A percentile compares a stretch with the other conserved stretches of the same genome.
These are phyloP conservation scores for Heliothis peltigera DNA, from an alignment of 2,888 invertebrate species.

Conservation along the genomic window DNA sequence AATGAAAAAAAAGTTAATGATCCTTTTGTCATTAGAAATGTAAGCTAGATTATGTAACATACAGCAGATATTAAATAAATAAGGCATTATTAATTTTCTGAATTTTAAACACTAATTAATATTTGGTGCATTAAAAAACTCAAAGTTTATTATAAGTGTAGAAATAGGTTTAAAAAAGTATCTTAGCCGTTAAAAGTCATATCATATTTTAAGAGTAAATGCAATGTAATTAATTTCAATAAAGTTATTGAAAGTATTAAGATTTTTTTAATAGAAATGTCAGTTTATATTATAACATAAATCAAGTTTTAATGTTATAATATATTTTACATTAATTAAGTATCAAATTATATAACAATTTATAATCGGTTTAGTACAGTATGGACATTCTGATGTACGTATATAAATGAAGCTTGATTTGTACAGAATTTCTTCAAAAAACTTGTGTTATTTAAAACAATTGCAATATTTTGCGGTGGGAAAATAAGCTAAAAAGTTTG, in stretches of 20 bases:
- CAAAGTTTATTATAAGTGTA: not conserved
- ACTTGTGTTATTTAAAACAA: too few species aligned
- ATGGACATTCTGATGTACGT: too few species aligned
- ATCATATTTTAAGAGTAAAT: slow-evolving; percentile 28
- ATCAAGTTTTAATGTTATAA: not conserved
- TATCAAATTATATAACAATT: too few species aligned
- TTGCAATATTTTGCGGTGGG: too few species aligned
- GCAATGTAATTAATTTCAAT: slow-evolving; percentile 44
- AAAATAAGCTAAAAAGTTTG: not conserved
- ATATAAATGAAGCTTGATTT: too few species aligned
- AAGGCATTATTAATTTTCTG: not conserved
- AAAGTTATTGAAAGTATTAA: slow-evolving; percentile 35
- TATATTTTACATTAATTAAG: too few species aligned
- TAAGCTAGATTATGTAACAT: not conserved
- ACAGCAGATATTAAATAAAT: too few species aligned
- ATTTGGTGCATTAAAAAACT: not conserved
- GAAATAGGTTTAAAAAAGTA: slow-evolving; percentile 32
- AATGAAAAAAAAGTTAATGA: not conserved
- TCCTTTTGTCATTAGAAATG: not conserved
- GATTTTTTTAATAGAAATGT: not conserved
- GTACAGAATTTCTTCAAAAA: too few species aligned
- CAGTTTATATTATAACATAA: not conserved
- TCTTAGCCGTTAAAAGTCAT: slow-evolving; percentile 34
- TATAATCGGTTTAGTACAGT: too few species aligned
- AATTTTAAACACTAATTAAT: not conserved